These are phyloP conservation scores for Capricornis sumatraensis DNA, from an alignment of 2,113 vertebrate species.

Conservation along the genomic window DNA sequence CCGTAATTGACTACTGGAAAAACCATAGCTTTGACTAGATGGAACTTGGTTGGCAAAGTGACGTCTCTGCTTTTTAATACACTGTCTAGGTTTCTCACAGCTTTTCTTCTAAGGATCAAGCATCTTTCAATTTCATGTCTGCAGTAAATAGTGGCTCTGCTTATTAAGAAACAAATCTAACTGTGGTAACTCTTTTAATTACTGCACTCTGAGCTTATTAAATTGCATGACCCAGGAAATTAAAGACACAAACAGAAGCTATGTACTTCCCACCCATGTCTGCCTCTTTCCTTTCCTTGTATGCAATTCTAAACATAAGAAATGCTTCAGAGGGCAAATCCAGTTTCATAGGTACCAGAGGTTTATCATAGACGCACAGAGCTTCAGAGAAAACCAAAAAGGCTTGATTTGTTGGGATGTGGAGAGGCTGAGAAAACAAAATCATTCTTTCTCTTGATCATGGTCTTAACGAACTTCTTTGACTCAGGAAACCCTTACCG, in stretches of 20 bases:
- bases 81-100: background rate
- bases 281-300: background rate
- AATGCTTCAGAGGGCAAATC: background rate
- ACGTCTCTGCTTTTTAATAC: background rate
- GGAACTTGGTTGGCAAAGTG: background rate
- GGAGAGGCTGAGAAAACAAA: background rate
- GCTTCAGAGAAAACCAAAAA: background rate
- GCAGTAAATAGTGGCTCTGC: background rate
- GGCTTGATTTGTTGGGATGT: background rate
- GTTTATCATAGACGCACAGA: background rate
- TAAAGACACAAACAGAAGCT: background rate
- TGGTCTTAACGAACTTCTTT: background rate
- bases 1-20: background rate
- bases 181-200: background rate
- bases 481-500: background rate
- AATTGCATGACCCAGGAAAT: background rate
- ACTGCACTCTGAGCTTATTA: background rate
- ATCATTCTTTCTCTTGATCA: background rate
- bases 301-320: background rate
- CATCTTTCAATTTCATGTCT: background rate
- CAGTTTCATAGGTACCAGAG: background rate
- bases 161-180: background rate
- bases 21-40: background rate
- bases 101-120: background rate
- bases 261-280: background rate